Evolutionary conservation across 1,140 invertebrate genomes (phyloP).

Genomic region (Leucophenga varia): DNA sequence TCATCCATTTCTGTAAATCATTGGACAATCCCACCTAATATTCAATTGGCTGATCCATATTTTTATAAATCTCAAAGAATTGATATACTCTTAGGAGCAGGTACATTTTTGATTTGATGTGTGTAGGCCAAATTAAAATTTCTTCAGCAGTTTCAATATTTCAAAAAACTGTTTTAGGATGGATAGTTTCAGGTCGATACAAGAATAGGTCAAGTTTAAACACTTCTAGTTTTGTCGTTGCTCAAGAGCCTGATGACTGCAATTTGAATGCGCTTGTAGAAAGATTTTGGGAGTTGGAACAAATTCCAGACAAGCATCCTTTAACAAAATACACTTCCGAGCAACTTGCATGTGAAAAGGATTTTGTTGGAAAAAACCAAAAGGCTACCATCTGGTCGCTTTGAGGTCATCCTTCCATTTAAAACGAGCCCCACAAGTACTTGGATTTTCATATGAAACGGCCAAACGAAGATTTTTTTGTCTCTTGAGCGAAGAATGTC

Average conservation of each 20-base stretch:
- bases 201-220: neutral
- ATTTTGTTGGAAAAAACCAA: neutral
- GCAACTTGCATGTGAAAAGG: conserved; percentile 1
- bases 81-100: too few relatives aligned
- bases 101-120: conserved; percentile 3
- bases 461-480: neutral
- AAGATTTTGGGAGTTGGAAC: conserved; percentile 6
- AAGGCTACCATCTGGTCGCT: neutral
- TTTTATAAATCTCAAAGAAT: too few relatives aligned
- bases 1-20: neutral
- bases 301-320: conserved; percentile 1
- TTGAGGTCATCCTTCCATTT: conserved; percentile 3
- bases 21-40: conserved; percentile 16
- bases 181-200: conserved; percentile 3
- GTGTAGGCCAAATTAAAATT: conserved; percentile 3
- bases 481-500: neutral
- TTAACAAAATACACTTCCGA: conserved; percentile 1
- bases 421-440: neutral
- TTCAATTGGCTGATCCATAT: conserved; percentile 26
- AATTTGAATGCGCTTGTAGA: conserved; percentile 1
- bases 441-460: conserved; percentile 1
- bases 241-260: neutral
- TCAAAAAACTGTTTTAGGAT: conserved; percentile 1
- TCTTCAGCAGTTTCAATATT: neutral
- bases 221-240: neutral